Conservation (phyloP, 2,113 vertebrate species). For the Trematocara macrostoma region DNA sequence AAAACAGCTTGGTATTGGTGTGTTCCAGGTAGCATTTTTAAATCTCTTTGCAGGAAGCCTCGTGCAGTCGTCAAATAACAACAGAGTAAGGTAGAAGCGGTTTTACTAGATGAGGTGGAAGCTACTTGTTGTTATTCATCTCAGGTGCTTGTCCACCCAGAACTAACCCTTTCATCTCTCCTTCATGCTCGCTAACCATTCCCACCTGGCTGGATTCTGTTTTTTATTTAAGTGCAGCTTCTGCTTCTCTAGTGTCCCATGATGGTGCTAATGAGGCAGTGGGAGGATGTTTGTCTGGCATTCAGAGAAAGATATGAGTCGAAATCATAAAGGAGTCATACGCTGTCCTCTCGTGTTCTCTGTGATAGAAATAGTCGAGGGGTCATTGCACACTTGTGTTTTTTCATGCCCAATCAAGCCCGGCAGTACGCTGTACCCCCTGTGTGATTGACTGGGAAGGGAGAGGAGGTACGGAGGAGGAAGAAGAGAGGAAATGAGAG, state of each 20-base stretch:
- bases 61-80: neutral
- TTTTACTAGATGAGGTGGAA: neutral
- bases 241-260: constrained; percentile 11
- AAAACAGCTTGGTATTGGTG: neutral
- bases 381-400: constrained; percentile 42
- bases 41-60: neutral
- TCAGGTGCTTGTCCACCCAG: constrained; percentile 29
- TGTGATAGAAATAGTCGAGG: neutral
- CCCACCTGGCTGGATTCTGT: constrained; percentile 37
- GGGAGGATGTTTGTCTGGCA: neutral
- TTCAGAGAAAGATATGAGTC: neutral
- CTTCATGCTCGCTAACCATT: constrained; percentile 59
- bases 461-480: neutral
- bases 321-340: neutral
- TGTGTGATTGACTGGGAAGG: constrained; percentile 36
- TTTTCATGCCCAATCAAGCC: constrained; percentile 64
- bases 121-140: constrained; percentile 19
- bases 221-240: neutral
- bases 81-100: neutral
- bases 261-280: constrained; percentile 31
- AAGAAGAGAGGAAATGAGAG: constrained; percentile 5
- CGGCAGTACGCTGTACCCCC: constrained; percentile 34
- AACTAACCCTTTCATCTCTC: constrained; percentile 65
- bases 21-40: neutral
- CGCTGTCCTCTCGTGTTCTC: neutral